phyloP scores from a whole-genome alignment of 2,888 invertebrate genomes.

The Stenoptilia bipunctidactyla region DNA sequence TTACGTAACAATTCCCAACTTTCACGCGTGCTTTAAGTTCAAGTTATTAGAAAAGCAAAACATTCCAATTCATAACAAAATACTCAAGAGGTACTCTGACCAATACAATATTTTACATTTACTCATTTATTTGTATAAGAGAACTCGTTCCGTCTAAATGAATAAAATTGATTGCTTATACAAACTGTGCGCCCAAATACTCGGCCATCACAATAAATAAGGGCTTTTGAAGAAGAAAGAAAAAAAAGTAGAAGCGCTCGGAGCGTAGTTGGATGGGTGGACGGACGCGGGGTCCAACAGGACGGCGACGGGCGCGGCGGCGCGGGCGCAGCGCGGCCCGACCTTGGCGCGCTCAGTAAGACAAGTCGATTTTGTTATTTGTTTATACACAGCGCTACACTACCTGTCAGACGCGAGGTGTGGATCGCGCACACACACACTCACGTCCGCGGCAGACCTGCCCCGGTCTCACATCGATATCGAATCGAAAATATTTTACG shows the following conservation, averaged over 20 bases:
- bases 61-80: conserved; percentile 28
- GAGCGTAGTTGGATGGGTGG: conserved; percentile 31
- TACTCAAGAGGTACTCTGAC: conserved; percentile 26
- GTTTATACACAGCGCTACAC: conserved; percentile 60
- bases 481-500: conserved; percentile 59
- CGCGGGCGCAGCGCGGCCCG: conserved; percentile 33
- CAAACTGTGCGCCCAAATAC: conserved; percentile 70
- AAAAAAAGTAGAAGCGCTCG: conserved; percentile 32
- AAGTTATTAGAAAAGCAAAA: conserved; percentile 23
- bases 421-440: conserved; percentile 24
- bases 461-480: conserved; percentile 20
- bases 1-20: too few relatives aligned
- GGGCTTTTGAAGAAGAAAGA: conserved; percentile 47
- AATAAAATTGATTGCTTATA: conserved; percentile 72
- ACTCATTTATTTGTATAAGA: conserved; percentile 60
- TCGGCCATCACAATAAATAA: conserved; percentile 67
- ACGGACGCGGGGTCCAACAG: conserved; percentile 25
- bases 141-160: conserved; percentile 63
- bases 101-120: conserved; percentile 41
- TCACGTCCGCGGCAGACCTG: conserved; percentile 10
- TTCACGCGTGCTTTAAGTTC: conserved; percentile 12
- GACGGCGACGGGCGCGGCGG: conserved; percentile 26
- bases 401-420: conserved; percentile 47
- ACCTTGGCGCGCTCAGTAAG: conserved; percentile 62
- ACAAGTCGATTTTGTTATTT: conserved; percentile 70